Base-by-base conservation (phyloP, 2,888 invertebrate species). In the Eilema depressum region DNA sequence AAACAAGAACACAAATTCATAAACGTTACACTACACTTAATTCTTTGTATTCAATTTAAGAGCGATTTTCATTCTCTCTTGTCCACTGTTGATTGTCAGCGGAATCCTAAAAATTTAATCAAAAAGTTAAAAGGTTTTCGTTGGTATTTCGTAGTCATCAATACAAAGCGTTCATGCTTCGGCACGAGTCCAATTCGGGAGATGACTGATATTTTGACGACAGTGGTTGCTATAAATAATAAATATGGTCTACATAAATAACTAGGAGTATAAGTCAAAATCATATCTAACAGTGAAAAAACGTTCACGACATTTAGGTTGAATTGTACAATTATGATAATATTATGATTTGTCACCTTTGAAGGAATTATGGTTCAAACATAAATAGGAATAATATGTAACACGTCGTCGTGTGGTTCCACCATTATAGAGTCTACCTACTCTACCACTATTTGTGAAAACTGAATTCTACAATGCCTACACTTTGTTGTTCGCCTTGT, bases 71-170 rank as follows among this genome's bases (percentile, higher is more conserved):
- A 53, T 53, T 53, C 20, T 53, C 53, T n/a, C 53, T 53, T 53
- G 53, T 53, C 53, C 53, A 53, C 20, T n/a, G 53, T n/a, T 20
- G 53, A n/a, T 53, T n/a, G 53, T n/a, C 53, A 20, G 10, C 10
- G n/a, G 53, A 53, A 53, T 53, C n/a, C 20, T 53, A n/a, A 53
- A 53, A 53, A 53, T 53, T 20, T 53, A 53, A 53, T 53, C 53
- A 53, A 53, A 53, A 53, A n/a, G 53, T 53, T 53, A 53, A 53
- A 53, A n/a, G 53, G 10, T n/a, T 53, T n/a, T 20, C 53, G 53
- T 53, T n/a, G 53, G 53, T n/a, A n/a, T 53, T 53, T 10, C n/a
- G 53, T 10, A 10, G 53, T n/a, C 53, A n/a, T 53, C 8, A 53
- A 53, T n/a, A 20, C 53, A 53, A 53, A 53, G 10, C 53, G 53